Evolutionary conservation across 1,140 invertebrate species (phyloP).

Genomic region (Prorops nasuta): DNA sequence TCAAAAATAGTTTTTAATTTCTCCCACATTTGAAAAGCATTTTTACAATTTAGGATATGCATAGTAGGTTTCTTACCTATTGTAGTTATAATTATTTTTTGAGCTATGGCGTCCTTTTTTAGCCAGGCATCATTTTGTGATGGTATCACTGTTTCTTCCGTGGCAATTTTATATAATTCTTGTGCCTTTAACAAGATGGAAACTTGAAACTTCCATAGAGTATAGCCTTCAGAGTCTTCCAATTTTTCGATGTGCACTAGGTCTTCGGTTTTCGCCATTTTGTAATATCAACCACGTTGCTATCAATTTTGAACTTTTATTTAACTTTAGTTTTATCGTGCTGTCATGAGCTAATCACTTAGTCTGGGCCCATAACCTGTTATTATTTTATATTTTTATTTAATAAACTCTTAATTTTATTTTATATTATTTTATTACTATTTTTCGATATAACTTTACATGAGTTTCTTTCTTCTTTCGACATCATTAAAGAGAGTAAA

Average conservation of each 20-base stretch:
- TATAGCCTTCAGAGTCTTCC: not conserved
- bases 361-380: not conserved
- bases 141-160: not conserved
- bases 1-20: not conserved
- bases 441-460: too few species aligned
- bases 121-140: not conserved
- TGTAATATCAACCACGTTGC: not conserved
- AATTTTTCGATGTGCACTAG: not conserved
- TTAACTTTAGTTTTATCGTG: not conserved
- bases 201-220: not conserved
- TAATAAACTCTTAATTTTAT: too few species aligned
- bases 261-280: not conserved
- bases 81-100: not conserved
- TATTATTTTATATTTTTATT: too few species aligned
- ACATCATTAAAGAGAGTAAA: too few species aligned
- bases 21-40: conserved; percentile 36
- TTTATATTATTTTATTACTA: too few species aligned
- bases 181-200: not conserved
- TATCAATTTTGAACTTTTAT: not conserved
- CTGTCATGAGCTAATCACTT: not conserved
- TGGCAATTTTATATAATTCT: not conserved
- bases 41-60: conserved; percentile 38
- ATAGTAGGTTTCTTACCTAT: conserved; percentile 14
- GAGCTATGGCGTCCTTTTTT: not conserved
- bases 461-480: too few species aligned